Evolutionary conservation across 2,888 invertebrate species (phyloP).

Genomic region (Fissipunctia ypsillon): DNA sequence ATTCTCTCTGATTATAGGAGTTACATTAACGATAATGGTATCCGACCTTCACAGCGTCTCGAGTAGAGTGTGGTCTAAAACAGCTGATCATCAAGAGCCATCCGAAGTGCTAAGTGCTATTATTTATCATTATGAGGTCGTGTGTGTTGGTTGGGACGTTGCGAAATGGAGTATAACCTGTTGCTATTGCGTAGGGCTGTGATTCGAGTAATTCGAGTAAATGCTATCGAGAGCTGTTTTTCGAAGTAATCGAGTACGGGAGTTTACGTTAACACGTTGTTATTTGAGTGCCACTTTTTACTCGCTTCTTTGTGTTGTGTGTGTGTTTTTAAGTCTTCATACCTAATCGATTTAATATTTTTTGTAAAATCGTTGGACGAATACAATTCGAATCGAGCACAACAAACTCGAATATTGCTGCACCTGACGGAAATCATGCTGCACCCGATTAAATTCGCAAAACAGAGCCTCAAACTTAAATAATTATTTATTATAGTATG

Average conservation of each 20-base stretch:
- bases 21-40: slow-evolving; percentile 31
- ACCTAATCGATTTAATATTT: not conserved
- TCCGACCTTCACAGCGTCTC: slow-evolving; percentile 49
- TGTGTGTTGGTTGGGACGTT: slow-evolving; percentile 46
- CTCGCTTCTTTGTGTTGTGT: slow-evolving; percentile 9
- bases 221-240: slow-evolving; percentile 12
- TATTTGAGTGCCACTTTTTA: slow-evolving; percentile 4
- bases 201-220: slow-evolving; percentile 25
- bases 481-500: not conserved
- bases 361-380: not conserved
- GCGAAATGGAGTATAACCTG: slow-evolving; percentile 47
- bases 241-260: slow-evolving; percentile 4
- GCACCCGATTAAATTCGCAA: not conserved
- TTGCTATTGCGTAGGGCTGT: slow-evolving; percentile 45
- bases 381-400: not conserved
- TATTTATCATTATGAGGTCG: slow-evolving; percentile 60
- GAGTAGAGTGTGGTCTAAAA: slow-evolving; percentile 28
- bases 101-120: slow-evolving; percentile 43
- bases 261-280: slow-evolving; percentile 10
- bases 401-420: not conserved
- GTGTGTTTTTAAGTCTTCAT: slow-evolving; percentile 11
- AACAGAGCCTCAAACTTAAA: not conserved
- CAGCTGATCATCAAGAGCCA: slow-evolving; percentile 26
- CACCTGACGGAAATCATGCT: not conserved
- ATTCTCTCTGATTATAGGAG: slow-evolving; percentile 40